Base-by-base conservation (phyloP, 2,797 vertebrate species). In the Alauda arvensis region DNA sequence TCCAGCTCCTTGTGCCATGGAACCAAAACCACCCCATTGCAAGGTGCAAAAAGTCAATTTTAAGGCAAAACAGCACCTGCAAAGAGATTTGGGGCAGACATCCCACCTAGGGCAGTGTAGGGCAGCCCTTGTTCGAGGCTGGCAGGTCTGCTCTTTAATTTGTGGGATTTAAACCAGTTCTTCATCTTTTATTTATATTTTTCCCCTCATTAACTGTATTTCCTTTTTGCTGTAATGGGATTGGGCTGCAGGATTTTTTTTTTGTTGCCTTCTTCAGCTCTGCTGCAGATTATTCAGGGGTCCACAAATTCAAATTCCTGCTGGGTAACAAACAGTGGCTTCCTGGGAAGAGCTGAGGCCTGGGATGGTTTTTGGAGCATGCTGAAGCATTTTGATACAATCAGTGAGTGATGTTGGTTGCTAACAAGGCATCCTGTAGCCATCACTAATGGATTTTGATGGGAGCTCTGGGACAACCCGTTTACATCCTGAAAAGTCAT, bases 401-500 rank as follows among this genome's bases (percentile, higher is more conserved):
- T 25, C 46, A 75, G 67, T 37, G 57, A 67, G 53, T 82, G 33
- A 66, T 60, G 46, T 24, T 48, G 18, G 20, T 12, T 61, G 46
- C 65, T 83, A 84, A 63, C 61, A 66, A 72, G 65, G 55, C 65
- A 48, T 78, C 70, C 70, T 69, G 48, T 56, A 92, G 74, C 80
- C 70, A 46, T 60, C 24, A 2, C 65, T 87, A 67, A 83, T 52
- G 55, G 72, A 48, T 80, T 93, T 68, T 68, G 79, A 87, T 84
- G 71, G 89, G 79, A 90, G 87, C 83, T 51, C 52, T 57, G 92
- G 89, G 87, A 88, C 42, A 60, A 81, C 65, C 63, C 31, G 3
- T 70, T 85, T 60, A 63, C 90, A 85, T 93, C 85, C 83, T 85
- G 75, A 72, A 60, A 85, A 93, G 80, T 90, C 77, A 24, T 90